Evolutionary conservation across 2,888 invertebrate genomes (phyloP).

Genomic region (Amphipoea lucens): DNA sequence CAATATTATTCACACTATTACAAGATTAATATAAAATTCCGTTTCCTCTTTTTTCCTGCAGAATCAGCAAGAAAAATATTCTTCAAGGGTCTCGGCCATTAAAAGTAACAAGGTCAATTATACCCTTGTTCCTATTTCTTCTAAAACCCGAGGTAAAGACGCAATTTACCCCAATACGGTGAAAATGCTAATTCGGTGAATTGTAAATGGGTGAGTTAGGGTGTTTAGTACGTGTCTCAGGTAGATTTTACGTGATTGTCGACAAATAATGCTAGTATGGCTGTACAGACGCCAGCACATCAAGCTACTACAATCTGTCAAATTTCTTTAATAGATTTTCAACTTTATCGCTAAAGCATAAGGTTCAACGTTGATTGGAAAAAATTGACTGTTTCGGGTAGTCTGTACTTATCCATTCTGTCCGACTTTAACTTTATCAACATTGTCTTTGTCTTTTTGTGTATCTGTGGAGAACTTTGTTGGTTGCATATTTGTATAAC

Average conservation of each 20-base stretch:
- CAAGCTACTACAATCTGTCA: no score
- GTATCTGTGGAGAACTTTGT: no score
- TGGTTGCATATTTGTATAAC: no score
- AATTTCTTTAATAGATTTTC: no score
- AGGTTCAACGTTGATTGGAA: no score
- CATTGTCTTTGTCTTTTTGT: no score
- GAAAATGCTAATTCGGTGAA: conserved; percentile 28
- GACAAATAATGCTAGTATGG: neutral
- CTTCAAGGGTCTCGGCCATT: neutral
- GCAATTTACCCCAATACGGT: neutral
- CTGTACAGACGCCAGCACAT: no score
- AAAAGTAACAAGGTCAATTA: conserved; percentile 21
- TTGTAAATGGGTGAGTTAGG: neutral
- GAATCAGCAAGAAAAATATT: neutral
- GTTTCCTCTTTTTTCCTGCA: neutral
- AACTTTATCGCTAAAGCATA: no score
- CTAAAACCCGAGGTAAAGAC: neutral
- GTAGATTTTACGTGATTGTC: neutral
- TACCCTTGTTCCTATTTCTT: neutral
- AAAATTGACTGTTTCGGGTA: no score
- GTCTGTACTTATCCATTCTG: no score
- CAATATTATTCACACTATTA: no score
- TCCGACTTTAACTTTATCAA: no score
- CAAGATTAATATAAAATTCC: neutral
- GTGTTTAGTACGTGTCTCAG: neutral